A percentile compares a stretch with the other conserved stretches of the same genome.
phyloP scores from a whole-genome alignment of 2,888 invertebrate genomes.

The Tiphia femorata region DNA sequence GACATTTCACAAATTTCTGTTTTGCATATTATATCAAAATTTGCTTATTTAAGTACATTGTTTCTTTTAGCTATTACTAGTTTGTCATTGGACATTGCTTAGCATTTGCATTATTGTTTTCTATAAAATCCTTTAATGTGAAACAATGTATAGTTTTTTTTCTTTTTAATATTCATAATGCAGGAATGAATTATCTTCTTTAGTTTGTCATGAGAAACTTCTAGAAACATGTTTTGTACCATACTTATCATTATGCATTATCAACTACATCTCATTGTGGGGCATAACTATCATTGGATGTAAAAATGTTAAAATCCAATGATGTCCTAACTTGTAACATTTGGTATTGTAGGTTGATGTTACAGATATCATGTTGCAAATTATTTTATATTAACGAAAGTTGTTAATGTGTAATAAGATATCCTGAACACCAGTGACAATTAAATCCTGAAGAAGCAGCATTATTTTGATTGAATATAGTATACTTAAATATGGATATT shows the following conservation, averaged over 20 bases:
- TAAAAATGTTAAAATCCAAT: constrained; percentile 33
- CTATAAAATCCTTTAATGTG: no score
- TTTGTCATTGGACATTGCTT: no score
- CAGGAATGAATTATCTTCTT: constrained; percentile 16
- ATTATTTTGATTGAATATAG: no score
- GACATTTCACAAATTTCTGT: constrained; percentile 7
- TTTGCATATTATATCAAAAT: constrained; percentile 15
- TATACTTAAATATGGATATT: neutral
- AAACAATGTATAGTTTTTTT: no score
- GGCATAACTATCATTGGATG: constrained; percentile 32
- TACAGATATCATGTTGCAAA: constrained; percentile 21
- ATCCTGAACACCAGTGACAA: no score
- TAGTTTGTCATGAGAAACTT: constrained; percentile 43
- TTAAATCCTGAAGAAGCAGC: no score
- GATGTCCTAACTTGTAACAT: constrained; percentile 41
- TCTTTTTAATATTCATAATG: constrained; percentile 12
- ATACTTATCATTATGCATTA: constrained; percentile 34
- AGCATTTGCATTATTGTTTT: no score
- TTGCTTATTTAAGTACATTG: no score
- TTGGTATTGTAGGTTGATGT: constrained; percentile 51
- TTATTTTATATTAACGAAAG: no score
- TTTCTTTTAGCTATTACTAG: no score
- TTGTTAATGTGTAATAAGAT: no score
- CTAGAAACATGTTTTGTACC: constrained; percentile 44
- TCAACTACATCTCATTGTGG: constrained; percentile 39